Evolutionary conservation across 1,140 invertebrate genomes (phyloP).

Genomic region (Euwallacea similis): DNA sequence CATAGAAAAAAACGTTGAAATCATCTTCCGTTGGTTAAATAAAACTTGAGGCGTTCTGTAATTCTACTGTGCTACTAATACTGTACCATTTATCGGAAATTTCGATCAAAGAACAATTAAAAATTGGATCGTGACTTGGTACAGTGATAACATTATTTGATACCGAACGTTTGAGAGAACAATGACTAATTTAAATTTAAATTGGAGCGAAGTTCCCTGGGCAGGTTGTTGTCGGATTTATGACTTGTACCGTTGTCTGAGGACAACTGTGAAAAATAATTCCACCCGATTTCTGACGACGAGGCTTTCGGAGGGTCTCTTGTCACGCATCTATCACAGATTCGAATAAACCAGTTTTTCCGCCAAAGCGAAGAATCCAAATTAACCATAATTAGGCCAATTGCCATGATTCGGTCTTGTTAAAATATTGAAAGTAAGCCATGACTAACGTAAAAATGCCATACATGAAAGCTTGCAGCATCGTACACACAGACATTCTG

Average conservation of each 20-base stretch:
- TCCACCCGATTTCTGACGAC: not conserved
- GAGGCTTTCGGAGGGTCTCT: no score
- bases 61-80: no score
- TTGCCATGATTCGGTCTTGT: slow-evolving; percentile 9
- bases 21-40: no score
- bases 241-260: not conserved
- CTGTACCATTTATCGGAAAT: not conserved
- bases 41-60: no score
- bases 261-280: not conserved
- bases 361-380: not conserved
- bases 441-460: not conserved
- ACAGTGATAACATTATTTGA: slow-evolving; percentile 2
- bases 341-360: no score
- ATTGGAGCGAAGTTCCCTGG: slow-evolving; percentile 1
- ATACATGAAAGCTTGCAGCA: slow-evolving; percentile 10
- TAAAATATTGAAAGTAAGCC: slow-evolving; percentile 25
- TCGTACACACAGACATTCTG: slow-evolving; percentile 20
- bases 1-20: no score
- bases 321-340: no score
- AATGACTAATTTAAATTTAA: slow-evolving; percentile 21
- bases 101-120: slow-evolving; percentile 2
- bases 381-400: slow-evolving; percentile 1
- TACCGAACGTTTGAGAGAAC: slow-evolving; percentile 14
- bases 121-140: not conserved
- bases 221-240: not conserved